Conservation (phyloP, 2,888 invertebrate species). For the Philopedon plagiatum region DNA sequence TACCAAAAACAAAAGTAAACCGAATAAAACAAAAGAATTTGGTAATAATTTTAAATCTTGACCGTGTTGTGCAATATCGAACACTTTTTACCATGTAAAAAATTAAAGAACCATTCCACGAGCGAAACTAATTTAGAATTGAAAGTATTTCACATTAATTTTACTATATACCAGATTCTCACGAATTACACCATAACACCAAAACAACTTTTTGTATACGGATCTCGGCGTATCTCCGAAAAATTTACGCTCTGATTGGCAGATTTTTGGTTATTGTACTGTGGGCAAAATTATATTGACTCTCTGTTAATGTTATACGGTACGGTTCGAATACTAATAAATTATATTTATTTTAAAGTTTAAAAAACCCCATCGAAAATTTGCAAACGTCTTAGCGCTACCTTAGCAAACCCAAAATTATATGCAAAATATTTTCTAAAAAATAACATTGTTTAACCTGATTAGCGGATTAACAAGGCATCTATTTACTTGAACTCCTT, state of each 20-base stretch:
- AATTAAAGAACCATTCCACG: conserved; percentile 2
- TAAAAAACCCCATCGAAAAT: no score
- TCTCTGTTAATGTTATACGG: no score
- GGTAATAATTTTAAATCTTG: neutral
- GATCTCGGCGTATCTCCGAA: conserved; percentile 4
- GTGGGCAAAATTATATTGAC: neutral
- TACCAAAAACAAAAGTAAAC: conserved; percentile 2
- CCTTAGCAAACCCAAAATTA: no score
- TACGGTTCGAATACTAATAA: no score
- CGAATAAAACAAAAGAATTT: neutral
- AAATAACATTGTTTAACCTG: no score
- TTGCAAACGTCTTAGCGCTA: no score
- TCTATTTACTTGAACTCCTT: no score
- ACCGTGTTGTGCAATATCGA: conserved; percentile 2
- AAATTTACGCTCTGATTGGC: neutral
- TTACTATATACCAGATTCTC: conserved; percentile 1
- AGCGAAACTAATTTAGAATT: conserved; percentile 16
- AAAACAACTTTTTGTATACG: conserved; percentile 33
- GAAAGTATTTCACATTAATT: conserved; percentile 26
- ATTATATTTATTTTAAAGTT: no score
- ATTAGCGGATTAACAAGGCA: no score
- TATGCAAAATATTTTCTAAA: no score
- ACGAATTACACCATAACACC: conserved; percentile 7
- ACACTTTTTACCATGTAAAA: conserved; percentile 8
- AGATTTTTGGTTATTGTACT: neutral